Conservation (phyloP, 2,113 vertebrate species). For the Pimephales promelas region DNA sequence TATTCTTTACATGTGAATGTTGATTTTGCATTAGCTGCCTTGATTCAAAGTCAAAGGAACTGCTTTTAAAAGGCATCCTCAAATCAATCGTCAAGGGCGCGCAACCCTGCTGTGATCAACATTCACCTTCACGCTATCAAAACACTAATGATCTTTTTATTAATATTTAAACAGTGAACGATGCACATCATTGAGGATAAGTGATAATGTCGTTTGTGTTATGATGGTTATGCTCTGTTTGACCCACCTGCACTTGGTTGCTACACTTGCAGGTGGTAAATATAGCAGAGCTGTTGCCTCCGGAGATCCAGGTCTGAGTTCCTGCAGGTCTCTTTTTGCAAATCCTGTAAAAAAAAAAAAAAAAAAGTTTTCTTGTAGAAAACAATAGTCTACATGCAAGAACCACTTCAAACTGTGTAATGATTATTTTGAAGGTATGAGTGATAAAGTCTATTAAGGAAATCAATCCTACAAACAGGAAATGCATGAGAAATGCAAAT, state of each 20-base stretch:
- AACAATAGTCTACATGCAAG: background rate
- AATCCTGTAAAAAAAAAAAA: background rate
- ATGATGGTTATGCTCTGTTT: conserved; percentile 11
- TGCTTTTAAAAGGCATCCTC: background rate
- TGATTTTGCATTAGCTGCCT: background rate
- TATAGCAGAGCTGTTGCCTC: conserved; percentile 70
- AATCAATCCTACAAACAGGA: conserved; percentile 67
- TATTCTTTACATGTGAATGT: background rate
- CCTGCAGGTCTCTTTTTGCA: conserved; percentile 47
- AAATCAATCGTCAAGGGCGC: background rate
- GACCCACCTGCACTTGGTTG: conserved; percentile 68
- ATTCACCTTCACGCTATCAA: conserved; percentile 18
- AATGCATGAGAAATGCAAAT: conserved; percentile 74
- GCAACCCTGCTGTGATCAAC: background rate
- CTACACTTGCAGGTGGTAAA: conserved; percentile 85
- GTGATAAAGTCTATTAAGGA: conserved; percentile 37
- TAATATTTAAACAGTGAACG: conserved; percentile 4
- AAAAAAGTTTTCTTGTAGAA: background rate
- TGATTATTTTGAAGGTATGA: background rate
- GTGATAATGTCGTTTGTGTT: background rate
- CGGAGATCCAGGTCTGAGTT: conserved; percentile 79
- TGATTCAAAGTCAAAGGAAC: background rate
- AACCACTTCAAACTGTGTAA: background rate
- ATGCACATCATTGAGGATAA: conserved; percentile 6
- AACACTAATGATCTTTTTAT: conserved; percentile 23